Base-by-base conservation (phyloP, 1,140 invertebrate genomes). In the Semibalanus balanoides region DNA sequence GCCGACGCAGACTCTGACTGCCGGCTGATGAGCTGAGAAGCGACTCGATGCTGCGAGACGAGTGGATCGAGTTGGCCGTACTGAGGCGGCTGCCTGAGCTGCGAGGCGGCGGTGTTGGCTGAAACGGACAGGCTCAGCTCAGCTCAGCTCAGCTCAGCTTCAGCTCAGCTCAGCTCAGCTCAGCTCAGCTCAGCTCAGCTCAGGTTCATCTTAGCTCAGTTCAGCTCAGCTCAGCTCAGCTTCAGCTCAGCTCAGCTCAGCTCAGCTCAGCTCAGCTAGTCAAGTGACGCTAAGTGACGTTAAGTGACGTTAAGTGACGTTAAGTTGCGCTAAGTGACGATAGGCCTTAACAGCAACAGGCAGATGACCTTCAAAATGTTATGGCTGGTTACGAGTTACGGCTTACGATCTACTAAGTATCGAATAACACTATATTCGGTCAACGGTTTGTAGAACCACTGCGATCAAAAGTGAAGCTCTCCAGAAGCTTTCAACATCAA, bases 211-310 rank as follows among this genome's bases (percentile, higher is more conserved):
- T 35, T 27, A 27, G 35, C 0, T 25, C 25, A 75, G 73, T 75
- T 17, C 29, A 70, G 30, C 31, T 75, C 29, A n/a, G n/a, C n/a
- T n/a, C n/a, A n/a, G n/a, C n/a, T n/a, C n/a, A n/a, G n/a, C n/a
- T n/a, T n/a, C n/a, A 75, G 31, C 64, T 75, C 29, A 75, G 22
- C 31, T 64, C 30, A 71, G n/a, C 29, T 69, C n/a, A n/a, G 25
- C 43, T 35, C 3, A 74, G 28, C n/a, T 40, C 35, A 40, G 35
- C 5, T 17, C 35, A 29, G 30, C 28, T n/a, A n/a, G n/a, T n/a
- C n/a, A n/a, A n/a, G n/a, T n/a, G n/a, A n/a, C n/a, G n/a, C n/a
- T n/a, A n/a, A n/a, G n/a, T n/a, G n/a, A n/a, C n/a, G n/a, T n/a
- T n/a, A n/a, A n/a, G n/a, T n/a, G n/a, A n/a, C n/a, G n/a, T n/a